Evolutionary conservation across 2,888 invertebrate genomes (phyloP), one percentile per base, ranked within the genome.

Genomic region (Oscheius sp.): DNA sequence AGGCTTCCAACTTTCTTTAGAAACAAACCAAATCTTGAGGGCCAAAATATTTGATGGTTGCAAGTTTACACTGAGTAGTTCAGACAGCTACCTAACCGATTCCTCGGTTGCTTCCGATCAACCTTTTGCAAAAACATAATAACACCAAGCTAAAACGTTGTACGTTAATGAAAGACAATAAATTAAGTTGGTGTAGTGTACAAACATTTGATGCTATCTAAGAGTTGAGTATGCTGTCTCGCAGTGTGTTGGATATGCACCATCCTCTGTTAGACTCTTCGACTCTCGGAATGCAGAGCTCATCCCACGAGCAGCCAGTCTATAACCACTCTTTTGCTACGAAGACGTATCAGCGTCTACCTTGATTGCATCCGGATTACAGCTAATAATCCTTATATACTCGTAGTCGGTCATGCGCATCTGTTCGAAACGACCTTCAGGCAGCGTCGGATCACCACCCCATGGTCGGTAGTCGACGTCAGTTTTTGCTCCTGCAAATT

Each of bases 331-430:
- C 73, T n/a, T 10, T 33, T n/a, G 32, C 10, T 62, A 13, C 37
- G 11, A 62, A 62, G 29, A n/a, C 11, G 13, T 37, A 21, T 63
- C 53, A 47, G 29, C 9, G 48, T 72, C 65, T 33, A 81, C 84
- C 76, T 76, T 77, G 62, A 85, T 82, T 13, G 82, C 84, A 66
- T 85, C 85, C 9, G 85, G 85, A 70, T 85, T 79, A 68, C 85
- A 85, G 66, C 80, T 80, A 55, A 81, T 76, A 63, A 85, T 81
- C 48, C 82, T 70, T 79, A 85, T 77, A 74, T 77, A 83, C 59
- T 79, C 79, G 29, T 75, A 72, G 55, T 78, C 81, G 9, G 74
- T 70, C 29, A 70, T 71, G 4, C 65, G 51, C 79, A 81, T 77
- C 68, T 81, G 81, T 35, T 81, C 74, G n/a, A 81, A 78, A 33